Evolutionary conservation across 1,140 invertebrate genomes (phyloP).

Genomic region (Fopius arisanus): DNA sequence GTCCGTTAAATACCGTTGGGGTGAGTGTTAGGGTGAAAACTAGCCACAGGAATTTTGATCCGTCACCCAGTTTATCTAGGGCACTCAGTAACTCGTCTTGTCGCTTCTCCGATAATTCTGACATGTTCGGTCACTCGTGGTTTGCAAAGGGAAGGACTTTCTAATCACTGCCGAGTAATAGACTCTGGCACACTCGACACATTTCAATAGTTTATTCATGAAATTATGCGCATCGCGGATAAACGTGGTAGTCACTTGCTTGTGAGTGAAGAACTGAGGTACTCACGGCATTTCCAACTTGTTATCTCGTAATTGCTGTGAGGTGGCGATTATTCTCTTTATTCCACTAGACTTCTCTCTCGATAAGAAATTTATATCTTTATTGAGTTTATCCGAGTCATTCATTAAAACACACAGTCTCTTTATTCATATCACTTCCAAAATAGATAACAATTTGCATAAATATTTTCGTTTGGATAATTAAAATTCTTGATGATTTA

Average conservation of each 20-base stretch:
- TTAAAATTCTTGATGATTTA: no score
- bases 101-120: background rate
- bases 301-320: no score
- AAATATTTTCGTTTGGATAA: no score
- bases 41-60: constrained; percentile 50
- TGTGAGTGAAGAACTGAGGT: no score
- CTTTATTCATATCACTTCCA: no score
- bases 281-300: no score
- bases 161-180: background rate
- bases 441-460: no score
- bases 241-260: background rate
- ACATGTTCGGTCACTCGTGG: background rate
- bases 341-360: no score
- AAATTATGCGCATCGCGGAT: background rate
- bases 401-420: no score
- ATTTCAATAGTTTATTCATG: background rate
- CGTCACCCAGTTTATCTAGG: constrained; percentile 41
- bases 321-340: no score
- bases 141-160: background rate
- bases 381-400: no score
- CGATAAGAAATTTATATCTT: no score
- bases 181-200: background rate
- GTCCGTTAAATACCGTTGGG: constrained; percentile 66
- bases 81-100: constrained; percentile 4
- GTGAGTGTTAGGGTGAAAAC: constrained; percentile 65